Evolutionary conservation across 2,888 invertebrate species (phyloP), one percentile per base, ranked within the genome.

Genomic region (Tenthredo mesomela): DNA sequence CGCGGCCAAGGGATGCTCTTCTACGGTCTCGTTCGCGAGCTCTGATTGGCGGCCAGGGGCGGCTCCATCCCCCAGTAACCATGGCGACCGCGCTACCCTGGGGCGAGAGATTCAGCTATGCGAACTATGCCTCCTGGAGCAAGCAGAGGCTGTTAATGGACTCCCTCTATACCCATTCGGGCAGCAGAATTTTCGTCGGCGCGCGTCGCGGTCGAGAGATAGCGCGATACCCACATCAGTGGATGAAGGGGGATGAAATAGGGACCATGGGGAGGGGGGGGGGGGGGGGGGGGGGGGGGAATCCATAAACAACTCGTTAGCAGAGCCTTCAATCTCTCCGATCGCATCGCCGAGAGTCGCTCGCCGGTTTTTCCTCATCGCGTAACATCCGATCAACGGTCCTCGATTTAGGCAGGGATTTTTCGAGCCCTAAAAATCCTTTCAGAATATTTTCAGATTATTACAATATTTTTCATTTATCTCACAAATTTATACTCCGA

Each of bases 41-140:
- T 95, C 95, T 94, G 95, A 95, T 95, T 94, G 94, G 95, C 88
- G 92, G 89, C 90, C 90, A 90, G 93, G 93, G 93, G 93, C 93
- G 92, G 93, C 92, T 92, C 92, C 91, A 91, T 89, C 90, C 90
- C 91, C 90, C 90, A 86, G 95, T 95, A 94, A 94, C 95, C 93
- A 93, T 95, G 94, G 95, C 94, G 94, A 95, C 95, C 94, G 93
- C 88, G 90, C 84, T 80, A 77, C 85, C 50, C 75, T 77, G 84
- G 82, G 65, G 73, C 85, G 65, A 80, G 80, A 80, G 47, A 80
- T 84, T 70, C 84, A 54, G 88, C 88, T 87, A 89, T 89, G 88
- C 88, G 89, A 90, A 89, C 90, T 89, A 89, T 89, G 87, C 87
- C 86, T 87, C 84, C 86, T 87, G 87, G 88, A 88, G 86, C 89